phyloP scores from a whole-genome alignment of 2,888 invertebrate genomes.

The Oligia strigilis region DNA sequence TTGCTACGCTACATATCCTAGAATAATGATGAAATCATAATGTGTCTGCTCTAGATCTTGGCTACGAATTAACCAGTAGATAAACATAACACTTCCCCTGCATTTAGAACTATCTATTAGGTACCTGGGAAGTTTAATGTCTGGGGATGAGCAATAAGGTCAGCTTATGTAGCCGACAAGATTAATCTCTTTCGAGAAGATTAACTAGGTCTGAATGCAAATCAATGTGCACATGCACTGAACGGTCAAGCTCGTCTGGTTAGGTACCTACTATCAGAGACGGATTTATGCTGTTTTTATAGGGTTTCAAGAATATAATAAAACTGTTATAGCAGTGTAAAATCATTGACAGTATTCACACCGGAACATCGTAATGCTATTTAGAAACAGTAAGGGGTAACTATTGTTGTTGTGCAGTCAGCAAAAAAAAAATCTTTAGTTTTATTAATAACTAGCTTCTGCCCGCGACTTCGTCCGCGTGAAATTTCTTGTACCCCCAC shows the following conservation, averaged over 20 bases:
- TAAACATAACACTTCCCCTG: not conserved
- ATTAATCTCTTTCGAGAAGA: not conserved
- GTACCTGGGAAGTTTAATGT: not conserved
- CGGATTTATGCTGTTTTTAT: not conserved
- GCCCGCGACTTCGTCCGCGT: no score
- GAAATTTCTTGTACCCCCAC: no score
- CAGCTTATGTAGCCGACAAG: not conserved
- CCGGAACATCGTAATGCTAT: no score
- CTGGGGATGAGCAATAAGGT: not conserved
- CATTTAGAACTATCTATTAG: slow-evolving; percentile 34
- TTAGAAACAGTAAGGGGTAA: no score
- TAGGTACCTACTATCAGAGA: not conserved
- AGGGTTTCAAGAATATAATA: not conserved
- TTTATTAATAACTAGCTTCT: no score
- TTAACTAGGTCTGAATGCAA: slow-evolving; percentile 9
- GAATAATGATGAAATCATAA: slow-evolving; percentile 23
- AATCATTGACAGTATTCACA: no score
- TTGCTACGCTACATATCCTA: not conserved
- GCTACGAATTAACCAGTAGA: not conserved
- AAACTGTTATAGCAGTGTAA: no score
- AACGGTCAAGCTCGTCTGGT: not conserved
- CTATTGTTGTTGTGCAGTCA: no score
- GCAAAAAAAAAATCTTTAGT: no score
- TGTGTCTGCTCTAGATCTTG: not conserved
- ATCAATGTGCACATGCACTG: slow-evolving; percentile 9